phyloP scores from a whole-genome alignment of 1,140 invertebrate genomes.

The Drosophila bipectinata region DNA sequence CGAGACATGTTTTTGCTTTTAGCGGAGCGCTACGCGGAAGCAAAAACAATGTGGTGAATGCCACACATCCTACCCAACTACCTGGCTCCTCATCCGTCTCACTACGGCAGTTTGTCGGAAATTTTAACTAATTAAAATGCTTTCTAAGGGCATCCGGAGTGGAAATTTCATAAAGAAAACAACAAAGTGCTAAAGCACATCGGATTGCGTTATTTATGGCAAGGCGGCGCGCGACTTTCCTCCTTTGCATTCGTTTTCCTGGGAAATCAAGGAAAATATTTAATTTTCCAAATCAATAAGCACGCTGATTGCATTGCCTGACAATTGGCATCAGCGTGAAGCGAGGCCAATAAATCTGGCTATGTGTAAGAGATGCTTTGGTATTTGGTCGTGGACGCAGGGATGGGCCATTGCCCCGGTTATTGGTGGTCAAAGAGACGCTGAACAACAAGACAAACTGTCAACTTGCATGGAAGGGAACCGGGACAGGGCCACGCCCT shows the following conservation, averaged over 20 bases:
- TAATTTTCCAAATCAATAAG: slow-evolving; percentile 82
- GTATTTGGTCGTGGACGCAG: slow-evolving; percentile 27
- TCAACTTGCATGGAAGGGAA: slow-evolving; percentile 58
- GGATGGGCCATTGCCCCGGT: slow-evolving; percentile 31
- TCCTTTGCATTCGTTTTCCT: slow-evolving; percentile 33
- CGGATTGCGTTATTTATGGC: slow-evolving; percentile 67
- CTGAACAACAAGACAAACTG: slow-evolving; percentile 47
- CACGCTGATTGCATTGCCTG: slow-evolving; percentile 78
- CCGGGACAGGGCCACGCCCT: slow-evolving; percentile 1
- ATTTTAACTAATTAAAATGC: slow-evolving; percentile 70
- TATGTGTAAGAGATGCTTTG: slow-evolving; percentile 43
- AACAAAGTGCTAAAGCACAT: slow-evolving; percentile 38
- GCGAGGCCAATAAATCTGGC: slow-evolving; percentile 65
- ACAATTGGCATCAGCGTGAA: slow-evolving; percentile 63
- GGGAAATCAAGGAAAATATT: slow-evolving; percentile 68
- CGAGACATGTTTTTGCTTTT: slow-evolving; percentile 71
- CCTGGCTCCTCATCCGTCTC: not conserved
- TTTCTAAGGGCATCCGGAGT: slow-evolving; percentile 47
- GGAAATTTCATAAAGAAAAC: slow-evolving; percentile 47
- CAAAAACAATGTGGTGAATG: slow-evolving; percentile 46
- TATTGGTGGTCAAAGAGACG: slow-evolving; percentile 59
- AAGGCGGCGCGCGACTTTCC: slow-evolving; percentile 44
- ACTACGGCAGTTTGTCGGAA: slow-evolving; percentile 28
- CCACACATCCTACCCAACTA: slow-evolving; percentile 2
- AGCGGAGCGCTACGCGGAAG: slow-evolving; percentile 41